Evolutionary conservation across 1,140 invertebrate species (phyloP), one percentile per base, ranked within the genome.

Genomic region (Babylonia areolata): DNA sequence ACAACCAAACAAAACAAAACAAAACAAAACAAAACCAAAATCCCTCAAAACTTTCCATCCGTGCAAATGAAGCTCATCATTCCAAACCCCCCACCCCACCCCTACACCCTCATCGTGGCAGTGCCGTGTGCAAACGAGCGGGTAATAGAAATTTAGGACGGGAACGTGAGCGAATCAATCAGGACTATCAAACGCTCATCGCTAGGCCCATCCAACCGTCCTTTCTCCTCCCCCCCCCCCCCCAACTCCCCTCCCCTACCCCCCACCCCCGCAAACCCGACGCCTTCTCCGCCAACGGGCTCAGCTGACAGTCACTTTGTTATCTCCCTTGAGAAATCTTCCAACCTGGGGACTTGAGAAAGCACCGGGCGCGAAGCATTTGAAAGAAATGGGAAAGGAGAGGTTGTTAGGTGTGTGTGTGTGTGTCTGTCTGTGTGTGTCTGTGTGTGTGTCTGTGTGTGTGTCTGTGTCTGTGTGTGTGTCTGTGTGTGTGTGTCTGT

Each of bases 111-210:
- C 71, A 5, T 33, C n/a, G 6, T 31, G 3, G n/a, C 71, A 73
- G 71, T 73, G 71, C 71, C 71, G 71, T 73, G 71, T 73, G 71
- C 71, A 35, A 73, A 73, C n/a, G 71, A 73, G 71, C 71, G 71
- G 71, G 71, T 73, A 73, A 73, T 73, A 35, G 71, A 73, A 31
- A 35, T 35, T 33, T 31, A 17, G 71, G 71, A 73, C 28, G n/a
- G 71, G 71, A 35, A 31, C 31, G 71, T 73, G 71, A 73, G 71
- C 71, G n/a, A 73, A 73, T 73, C 71, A 73, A 73, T 73, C 31
- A 73, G 31, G 71, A 33, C 71, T 73, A 73, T 73, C 71, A 73
- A 73, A 73, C 31, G 71, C 31, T 73, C 71, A 73, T 73, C 71
- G 71, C 71, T 33, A 35, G 31, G 33, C 3, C 71, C 71, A 73